Evolutionary conservation across 2,113 vertebrate genomes (phyloP), one percentile per base, ranked within the genome.

Genomic region (Rhizomys pruinosus): DNA sequence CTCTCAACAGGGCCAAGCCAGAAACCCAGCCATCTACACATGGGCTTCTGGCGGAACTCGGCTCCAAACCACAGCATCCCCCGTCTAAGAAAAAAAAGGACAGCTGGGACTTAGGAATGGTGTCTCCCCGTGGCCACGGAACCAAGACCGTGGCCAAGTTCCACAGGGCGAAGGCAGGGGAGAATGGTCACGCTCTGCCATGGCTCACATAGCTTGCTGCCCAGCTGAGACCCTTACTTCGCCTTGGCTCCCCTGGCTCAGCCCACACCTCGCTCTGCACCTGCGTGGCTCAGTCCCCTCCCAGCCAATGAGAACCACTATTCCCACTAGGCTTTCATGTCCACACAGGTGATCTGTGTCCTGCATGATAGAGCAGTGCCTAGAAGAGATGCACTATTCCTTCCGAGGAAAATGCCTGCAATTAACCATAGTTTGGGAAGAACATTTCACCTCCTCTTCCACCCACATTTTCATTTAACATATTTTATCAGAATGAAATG

Each of bases 401-500:
- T 61, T 79, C 52, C 55, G n/a, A 96, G 97, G 94, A 95, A 94
- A 92, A 87, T 32, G 84, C 90, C 93, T 91, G 96, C 94, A 95
- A 95, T 97, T 97, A 97, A 95, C 94, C 69, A 91, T 78, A 72
- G 47, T n/a, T 76, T 57, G 88, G 87, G 94, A 92, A 95, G 97
- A 96, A 96, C 93, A 88, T 80, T 87, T 63, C 72, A 86, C 90
- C 27, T 47, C 72, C 66, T 72, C 95, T 95, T 72, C 84, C 22
- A 22, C 90, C 90, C 82, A 89, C 74, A 96, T 96, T 96, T 95
- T 93, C 96, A 94, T 97, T 97, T 96, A 96, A 93, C 32, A 63
- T 96, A 96, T 97, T 97, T 97, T 96, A 96, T 97, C 96, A 94
- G 97, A 97, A 98, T 97, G 97, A 97, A 98, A 96, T 59, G 95